Conservation (phyloP, 2,113 vertebrate species). For the Charadrius vociferus region DNA sequence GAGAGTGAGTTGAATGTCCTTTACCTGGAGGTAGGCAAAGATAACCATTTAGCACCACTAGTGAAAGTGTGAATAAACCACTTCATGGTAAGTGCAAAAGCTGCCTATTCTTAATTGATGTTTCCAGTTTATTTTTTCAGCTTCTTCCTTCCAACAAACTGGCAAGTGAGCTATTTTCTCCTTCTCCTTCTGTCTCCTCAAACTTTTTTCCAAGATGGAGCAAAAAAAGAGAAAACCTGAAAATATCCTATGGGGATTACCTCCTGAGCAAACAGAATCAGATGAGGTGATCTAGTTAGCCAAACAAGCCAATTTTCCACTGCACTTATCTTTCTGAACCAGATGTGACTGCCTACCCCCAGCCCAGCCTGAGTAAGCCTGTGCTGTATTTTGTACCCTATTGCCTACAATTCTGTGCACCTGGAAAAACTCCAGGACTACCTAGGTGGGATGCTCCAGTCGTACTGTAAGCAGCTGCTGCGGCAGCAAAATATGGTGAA, state of each 20-base stretch:
- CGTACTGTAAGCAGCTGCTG: not conserved
- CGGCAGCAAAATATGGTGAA: not conserved
- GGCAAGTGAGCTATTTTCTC: not conserved
- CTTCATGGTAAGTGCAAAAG: not conserved
- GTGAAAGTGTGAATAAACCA: not conserved
- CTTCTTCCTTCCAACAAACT: not conserved
- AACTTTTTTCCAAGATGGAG: not conserved
- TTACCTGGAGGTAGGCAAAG: not conserved
- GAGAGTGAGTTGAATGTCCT: not conserved
- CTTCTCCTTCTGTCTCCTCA: not conserved
- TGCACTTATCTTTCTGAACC: constrained; percentile 9
- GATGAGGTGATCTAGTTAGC: not conserved
- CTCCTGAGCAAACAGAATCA: constrained; percentile 11
- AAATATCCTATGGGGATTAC: not conserved
- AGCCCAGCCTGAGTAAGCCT: not conserved
- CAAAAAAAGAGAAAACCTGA: not conserved
- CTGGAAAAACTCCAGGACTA: constrained; percentile 1
- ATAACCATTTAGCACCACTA: not conserved
- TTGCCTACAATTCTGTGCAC: not conserved
- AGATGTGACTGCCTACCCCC: not conserved
- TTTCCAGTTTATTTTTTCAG: not conserved
- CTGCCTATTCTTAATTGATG: not conserved
- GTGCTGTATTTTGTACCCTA: not conserved
- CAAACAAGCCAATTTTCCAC: constrained; percentile 34
- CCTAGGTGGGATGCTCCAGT: not conserved